Evolutionary conservation across 2,888 invertebrate genomes (phyloP).

Genomic region (Lycia hirtaria): DNA sequence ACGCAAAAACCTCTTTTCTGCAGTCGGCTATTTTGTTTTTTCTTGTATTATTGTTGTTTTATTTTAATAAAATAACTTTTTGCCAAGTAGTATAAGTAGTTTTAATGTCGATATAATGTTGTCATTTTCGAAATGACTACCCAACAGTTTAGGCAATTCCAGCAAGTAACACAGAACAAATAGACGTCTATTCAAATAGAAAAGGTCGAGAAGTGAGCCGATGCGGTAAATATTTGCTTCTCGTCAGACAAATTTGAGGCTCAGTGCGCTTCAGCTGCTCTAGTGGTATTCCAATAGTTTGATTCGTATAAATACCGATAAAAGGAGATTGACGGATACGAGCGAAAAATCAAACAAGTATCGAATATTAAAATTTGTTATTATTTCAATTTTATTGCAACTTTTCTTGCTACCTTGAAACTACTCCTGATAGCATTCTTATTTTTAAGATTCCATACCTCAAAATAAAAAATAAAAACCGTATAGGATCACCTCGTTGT

Average conservation of each 20-base stretch:
- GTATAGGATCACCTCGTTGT: too few relatives aligned
- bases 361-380: not conserved
- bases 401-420: not conserved
- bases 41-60: too few relatives aligned
- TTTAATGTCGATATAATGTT: not conserved
- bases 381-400: not conserved
- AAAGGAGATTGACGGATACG: not conserved
- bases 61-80: too few relatives aligned
- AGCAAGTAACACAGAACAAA: slow-evolving; percentile 34
- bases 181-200: slow-evolving; percentile 56
- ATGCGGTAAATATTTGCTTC: slow-evolving; percentile 72
- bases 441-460: too few relatives aligned
- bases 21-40: too few relatives aligned
- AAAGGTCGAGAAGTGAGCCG: slow-evolving; percentile 64
- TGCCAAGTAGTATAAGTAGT: too few relatives aligned
- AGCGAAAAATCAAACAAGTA: not conserved
- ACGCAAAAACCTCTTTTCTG: too few relatives aligned
- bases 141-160: slow-evolving; percentile 10
- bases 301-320: slow-evolving; percentile 43
- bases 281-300: slow-evolving; percentile 69
- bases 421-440: too few relatives aligned
- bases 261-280: slow-evolving; percentile 59
- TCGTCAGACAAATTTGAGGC: slow-evolving; percentile 70
- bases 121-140: slow-evolving; percentile 2
- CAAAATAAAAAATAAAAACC: too few relatives aligned